These are phyloP conservation scores for Pelusios castaneus DNA, from an alignment of 2,113 vertebrate species.

Conservation along the genomic window DNA sequence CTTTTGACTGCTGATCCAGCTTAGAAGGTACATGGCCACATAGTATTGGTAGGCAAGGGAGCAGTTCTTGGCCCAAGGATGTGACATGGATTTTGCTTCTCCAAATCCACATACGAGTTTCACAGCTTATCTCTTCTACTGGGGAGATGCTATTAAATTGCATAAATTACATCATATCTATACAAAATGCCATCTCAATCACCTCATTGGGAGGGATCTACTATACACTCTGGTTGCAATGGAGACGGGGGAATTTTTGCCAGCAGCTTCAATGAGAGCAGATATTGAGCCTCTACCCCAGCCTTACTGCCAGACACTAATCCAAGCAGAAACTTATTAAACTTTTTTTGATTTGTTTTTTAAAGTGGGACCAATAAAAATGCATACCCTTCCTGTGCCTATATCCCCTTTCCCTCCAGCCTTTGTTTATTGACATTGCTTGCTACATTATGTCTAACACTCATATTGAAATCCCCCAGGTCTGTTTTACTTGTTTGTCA, in stretches of 20 bases:
- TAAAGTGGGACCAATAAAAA: not conserved
- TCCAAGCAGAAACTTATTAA: not conserved
- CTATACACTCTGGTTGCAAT: not conserved
- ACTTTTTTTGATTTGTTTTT: not conserved
- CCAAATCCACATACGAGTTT: not conserved
- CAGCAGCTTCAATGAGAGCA: not conserved
- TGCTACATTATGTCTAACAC: not conserved
- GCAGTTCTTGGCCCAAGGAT: not conserved
- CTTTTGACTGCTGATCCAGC: not conserved
- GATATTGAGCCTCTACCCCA: not conserved
- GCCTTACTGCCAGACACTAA: not conserved
- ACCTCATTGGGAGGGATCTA: not conserved
- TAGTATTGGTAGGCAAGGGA: not conserved
- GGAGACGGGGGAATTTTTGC: not conserved
- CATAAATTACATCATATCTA: not conserved
- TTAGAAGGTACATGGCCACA: not conserved
- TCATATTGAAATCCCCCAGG: not conserved
- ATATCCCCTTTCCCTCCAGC: not conserved
- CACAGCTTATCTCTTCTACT: not conserved
- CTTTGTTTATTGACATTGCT: not conserved
- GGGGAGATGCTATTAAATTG: fast-evolving
- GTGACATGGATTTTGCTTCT: not conserved
- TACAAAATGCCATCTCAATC: not conserved
- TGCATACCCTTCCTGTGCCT: not conserved
- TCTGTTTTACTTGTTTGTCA: not conserved